Percentiles rank a stretch among this genome's conserved stretches.
Conservation (phyloP, 53 echinoderm and acorn worm species). For the Arbacia lixula region DNA sequence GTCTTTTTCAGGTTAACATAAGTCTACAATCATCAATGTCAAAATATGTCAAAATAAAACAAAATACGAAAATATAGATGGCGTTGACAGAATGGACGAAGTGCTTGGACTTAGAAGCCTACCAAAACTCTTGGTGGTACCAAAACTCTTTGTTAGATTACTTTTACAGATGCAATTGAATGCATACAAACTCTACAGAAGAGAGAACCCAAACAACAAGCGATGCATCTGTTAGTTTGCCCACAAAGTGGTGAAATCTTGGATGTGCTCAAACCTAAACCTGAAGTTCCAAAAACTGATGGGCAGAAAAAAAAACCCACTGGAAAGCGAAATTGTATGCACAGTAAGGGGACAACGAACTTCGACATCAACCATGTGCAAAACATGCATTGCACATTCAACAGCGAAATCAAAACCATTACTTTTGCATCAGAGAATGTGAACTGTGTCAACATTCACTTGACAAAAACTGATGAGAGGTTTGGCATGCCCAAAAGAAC, state of each 20-base stretch:
- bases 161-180: conserved; percentile 32
- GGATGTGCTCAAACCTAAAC: neutral
- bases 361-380: conserved; percentile 15
- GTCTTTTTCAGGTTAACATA: too few relatives aligned
- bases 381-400: neutral
- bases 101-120: conserved; percentile 25
- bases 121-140: conserved; percentile 5
- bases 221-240: conserved; percentile 16
- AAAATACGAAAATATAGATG: too few relatives aligned
- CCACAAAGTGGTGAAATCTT: conserved; percentile 14
- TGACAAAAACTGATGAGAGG: conserved; percentile 19
- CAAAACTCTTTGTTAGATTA: conserved; percentile 8
- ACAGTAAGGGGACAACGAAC: conserved; percentile 23
- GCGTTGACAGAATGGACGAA: too few relatives aligned
- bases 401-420: neutral
- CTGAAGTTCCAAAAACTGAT: conserved; percentile 3
- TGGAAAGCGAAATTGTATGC: conserved; percentile 20
- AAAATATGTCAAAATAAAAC: too few relatives aligned
- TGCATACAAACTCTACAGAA: conserved; percentile 29
- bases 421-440: conserved; percentile 3
- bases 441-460: conserved; percentile 4
- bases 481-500: conserved; percentile 14
- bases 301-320: neutral
- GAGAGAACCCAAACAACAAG: conserved; percentile 15
- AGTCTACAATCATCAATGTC: too few relatives aligned